Evolutionary conservation across 2,888 invertebrate species (phyloP).

Genomic region (Cabera pusaria): DNA sequence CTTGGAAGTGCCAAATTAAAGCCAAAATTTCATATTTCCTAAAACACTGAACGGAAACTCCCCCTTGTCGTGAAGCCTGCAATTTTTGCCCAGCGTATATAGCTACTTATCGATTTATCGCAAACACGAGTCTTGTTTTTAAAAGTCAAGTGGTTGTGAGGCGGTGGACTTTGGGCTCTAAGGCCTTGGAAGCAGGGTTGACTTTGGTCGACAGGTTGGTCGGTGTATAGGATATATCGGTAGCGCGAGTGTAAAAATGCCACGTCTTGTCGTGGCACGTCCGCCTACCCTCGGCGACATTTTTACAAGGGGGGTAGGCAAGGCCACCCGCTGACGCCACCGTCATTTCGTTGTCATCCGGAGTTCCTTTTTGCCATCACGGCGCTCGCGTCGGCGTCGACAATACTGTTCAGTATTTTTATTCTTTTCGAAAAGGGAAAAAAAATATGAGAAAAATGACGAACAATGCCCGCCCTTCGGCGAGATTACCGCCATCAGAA

Average conservation of each 20-base stretch:
- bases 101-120: slow-evolving; percentile 80
- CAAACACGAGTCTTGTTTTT: slow-evolving; percentile 68
- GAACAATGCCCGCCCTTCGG: slow-evolving; percentile 80
- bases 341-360: slow-evolving; percentile 82
- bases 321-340: slow-evolving; percentile 68
- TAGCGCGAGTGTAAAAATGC: slow-evolving; percentile 69
- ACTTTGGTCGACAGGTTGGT: slow-evolving; percentile 41
- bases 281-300: slow-evolving; percentile 73
- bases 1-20: slow-evolving; percentile 41
- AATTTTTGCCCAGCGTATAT: slow-evolving; percentile 74
- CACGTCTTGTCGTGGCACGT: slow-evolving; percentile 76
- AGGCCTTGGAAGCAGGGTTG: slow-evolving; percentile 36
- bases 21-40: slow-evolving; percentile 64
- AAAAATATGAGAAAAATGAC: slow-evolving; percentile 69
- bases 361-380: slow-evolving; percentile 73
- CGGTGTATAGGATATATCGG: slow-evolving; percentile 59
- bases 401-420: slow-evolving; percentile 74
- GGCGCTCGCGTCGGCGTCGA: slow-evolving; percentile 74
- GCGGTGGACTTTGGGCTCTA: slow-evolving; percentile 35
- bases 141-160: slow-evolving; percentile 52
- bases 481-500: slow-evolving; percentile 82
- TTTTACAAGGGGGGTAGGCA: slow-evolving; percentile 66
- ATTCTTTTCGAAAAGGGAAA: slow-evolving; percentile 74
- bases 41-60: slow-evolving; percentile 61
- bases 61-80: slow-evolving; percentile 64